Conservation (phyloP, 2,888 invertebrate genomes). For the Carabus problematicus region DNA sequence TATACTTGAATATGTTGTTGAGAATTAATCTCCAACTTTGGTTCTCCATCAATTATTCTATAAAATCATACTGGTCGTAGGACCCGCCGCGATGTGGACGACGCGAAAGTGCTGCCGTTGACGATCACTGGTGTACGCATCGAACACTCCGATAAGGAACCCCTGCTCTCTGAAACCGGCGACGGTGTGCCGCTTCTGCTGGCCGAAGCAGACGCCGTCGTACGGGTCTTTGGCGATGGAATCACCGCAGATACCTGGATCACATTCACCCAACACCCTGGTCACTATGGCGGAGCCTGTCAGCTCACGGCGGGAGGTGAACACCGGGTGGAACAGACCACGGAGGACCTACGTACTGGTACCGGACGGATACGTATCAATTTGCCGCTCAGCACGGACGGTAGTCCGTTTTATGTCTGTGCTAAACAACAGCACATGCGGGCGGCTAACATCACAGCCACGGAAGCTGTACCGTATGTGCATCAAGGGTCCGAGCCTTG, state of each 20-base stretch:
- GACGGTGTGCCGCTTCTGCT: constrained; percentile 74
- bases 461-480: constrained; percentile 59
- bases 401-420: constrained; percentile 60
- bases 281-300: constrained; percentile 67
- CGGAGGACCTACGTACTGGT: not conserved
- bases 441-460: constrained; percentile 38
- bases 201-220: constrained; percentile 64
- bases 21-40: not conserved
- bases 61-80: not conserved
- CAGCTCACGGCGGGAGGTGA: constrained; percentile 64
- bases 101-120: constrained; percentile 43
- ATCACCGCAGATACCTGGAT: constrained; percentile 71
- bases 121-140: constrained; percentile 65
- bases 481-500: constrained; percentile 74
- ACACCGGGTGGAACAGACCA: constrained; percentile 57
- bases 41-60: not conserved
- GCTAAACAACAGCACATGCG: constrained; percentile 54
- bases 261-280: constrained; percentile 71
- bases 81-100: not conserved
- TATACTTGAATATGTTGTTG: not conserved
- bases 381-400: constrained; percentile 49
- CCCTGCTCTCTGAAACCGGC: constrained; percentile 60
- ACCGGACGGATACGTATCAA: constrained; percentile 43
- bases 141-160: constrained; percentile 66
- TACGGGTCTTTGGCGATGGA: constrained; percentile 79